Conservation (phyloP, 2,113 vertebrate genomes). For the Leucopsar rothschildi region DNA sequence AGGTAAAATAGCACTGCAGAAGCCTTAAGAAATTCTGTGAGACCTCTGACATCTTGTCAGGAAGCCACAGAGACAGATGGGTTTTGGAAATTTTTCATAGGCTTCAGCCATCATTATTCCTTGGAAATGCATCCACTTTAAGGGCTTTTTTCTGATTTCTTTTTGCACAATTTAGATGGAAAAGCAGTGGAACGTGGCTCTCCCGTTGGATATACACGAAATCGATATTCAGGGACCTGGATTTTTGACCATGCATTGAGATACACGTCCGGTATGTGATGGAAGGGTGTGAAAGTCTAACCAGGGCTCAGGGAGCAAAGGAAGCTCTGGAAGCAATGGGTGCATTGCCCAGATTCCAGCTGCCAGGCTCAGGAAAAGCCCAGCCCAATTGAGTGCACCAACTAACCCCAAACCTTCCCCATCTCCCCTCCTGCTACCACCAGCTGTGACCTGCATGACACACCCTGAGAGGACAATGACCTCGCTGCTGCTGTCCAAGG, state of each 20-base stretch:
- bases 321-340: neutral
- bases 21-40: neutral
- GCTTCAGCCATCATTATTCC: slow-evolving; percentile 24
- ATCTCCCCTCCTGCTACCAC: neutral
- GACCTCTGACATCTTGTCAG: neutral
- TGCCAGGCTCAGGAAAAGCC: neutral
- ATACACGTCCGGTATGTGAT: slow-evolving; percentile 60
- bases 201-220: slow-evolving; percentile 52
- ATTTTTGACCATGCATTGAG: slow-evolving; percentile 72
- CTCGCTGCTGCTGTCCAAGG: neutral
- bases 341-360: neutral
- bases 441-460: neutral
- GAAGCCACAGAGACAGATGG: neutral
- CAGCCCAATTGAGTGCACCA: neutral
- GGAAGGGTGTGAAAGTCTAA: slow-evolving; percentile 42
- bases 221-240: slow-evolving; percentile 68
- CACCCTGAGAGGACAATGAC: neutral
- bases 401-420: slow-evolving; percentile 8
- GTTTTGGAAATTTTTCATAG: slow-evolving; percentile 1
- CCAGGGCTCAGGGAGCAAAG: slow-evolving; percentile 28
- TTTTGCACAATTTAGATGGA: slow-evolving; percentile 68
- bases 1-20: neutral
- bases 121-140: slow-evolving; percentile 35
- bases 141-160: slow-evolving; percentile 68
- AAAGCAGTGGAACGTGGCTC: slow-evolving; percentile 62